Percentiles rank a stretch among this genome's conserved stretches.
Evolutionary conservation across 2,113 vertebrate genomes (phyloP).

Genomic region (Notiomystis cincta): DNA sequence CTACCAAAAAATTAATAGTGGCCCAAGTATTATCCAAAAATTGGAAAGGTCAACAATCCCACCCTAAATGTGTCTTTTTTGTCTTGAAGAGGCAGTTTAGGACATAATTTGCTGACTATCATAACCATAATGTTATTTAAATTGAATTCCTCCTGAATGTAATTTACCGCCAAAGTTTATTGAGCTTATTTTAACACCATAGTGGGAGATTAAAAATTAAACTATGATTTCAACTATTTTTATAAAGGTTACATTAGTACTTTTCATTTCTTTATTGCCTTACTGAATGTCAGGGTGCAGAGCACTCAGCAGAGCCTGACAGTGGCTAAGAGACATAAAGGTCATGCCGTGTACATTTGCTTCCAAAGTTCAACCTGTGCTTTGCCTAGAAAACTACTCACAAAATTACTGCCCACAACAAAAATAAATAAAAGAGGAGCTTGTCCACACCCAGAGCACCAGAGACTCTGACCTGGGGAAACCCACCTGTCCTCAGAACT

Average conservation of each 20-base stretch:
- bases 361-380: constrained; percentile 43
- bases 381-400: constrained; percentile 30
- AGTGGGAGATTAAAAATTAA: constrained; percentile 68
- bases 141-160: constrained; percentile 5
- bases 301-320: constrained; percentile 49
- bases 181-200: constrained; percentile 63
- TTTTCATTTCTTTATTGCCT: constrained; percentile 69
- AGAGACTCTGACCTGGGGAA: neutral
- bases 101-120: constrained; percentile 5
- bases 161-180: constrained; percentile 48
- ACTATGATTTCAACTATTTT: constrained; percentile 69
- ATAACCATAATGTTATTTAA: constrained; percentile 36
- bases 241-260: constrained; percentile 69
- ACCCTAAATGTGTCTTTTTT: neutral
- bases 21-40: neutral
- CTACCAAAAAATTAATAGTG: neutral
- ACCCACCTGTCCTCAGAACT: neutral
- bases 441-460: neutral
- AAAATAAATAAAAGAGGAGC: neutral
- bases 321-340: constrained; percentile 61
- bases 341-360: constrained; percentile 36
- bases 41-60: neutral
- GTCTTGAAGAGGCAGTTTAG: neutral
- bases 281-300: constrained; percentile 66
- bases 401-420: constrained; percentile 33